Evolutionary conservation across 2,888 invertebrate genomes (phyloP), one percentile per base, ranked within the genome.

Genomic region (Antheraea assamensis): DNA sequence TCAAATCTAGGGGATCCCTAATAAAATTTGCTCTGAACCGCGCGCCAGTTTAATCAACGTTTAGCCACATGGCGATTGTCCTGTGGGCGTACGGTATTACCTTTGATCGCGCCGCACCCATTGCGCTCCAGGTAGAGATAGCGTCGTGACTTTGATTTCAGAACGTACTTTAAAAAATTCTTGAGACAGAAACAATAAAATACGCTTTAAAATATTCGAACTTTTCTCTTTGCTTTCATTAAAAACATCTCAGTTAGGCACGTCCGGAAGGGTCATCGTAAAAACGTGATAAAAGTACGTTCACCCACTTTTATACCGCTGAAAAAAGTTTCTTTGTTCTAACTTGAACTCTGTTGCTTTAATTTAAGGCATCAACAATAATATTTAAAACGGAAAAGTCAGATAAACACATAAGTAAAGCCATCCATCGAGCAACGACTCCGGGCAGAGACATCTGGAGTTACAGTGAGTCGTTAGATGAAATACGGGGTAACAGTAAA

Each of bases 241-340:
- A 77, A 80, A 79, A 83, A 78, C 76, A 73, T 77, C 77, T 77
- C 78, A 76, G 79, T 81, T 78, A 78, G 76, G 75, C 80, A 78
- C 83, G 82, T 83, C 76, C 77, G 64, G 47, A 79, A 78, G 73
- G 74, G 72, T 72, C 79, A 73, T 76, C 75, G 77, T 81, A 78
- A 79, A 82, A 83, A 82, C 76, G 78, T 79, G 78, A 82, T 83
- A 82, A 80, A 80, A 81, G 74, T 74, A 70, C 72, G 74, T 74
- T 31, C 73, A 76, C 21, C 73, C 13, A 30, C 55, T 24, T 42
- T 15, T 31, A 21, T 24, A 42, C 49, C 70, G 30, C 24, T n/a
- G 3, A n/a, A 0, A 52, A 74, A 74, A 31, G 15, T 49, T 21
- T 24, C 21, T 21, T 17, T 30, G 21, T 61, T 13, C 58, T 68